Base-by-base conservation (phyloP, 1,140 invertebrate species). In the Dolichoris vasculosae region DNA sequence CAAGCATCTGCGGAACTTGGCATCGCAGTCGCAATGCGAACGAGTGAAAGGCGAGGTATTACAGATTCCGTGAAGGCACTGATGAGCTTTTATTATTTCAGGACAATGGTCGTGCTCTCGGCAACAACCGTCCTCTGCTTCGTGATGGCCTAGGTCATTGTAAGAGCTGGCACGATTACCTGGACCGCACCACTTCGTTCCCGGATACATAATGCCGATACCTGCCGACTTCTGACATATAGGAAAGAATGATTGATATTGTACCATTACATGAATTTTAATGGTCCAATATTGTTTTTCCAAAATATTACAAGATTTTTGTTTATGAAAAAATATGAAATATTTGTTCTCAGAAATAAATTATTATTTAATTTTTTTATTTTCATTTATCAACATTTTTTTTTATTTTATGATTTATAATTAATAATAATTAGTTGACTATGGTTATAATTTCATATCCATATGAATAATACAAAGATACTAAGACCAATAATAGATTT, bases 81-180 rank as follows among this genome's bases (percentile, higher is more conserved):
- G 91, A 17, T 94, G 94, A 3, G 94, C 93, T n/a, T 89, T 89
- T 51, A 96, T 92, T 17, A 93, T 94, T 81, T 94, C 92, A 1
- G 95, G 95, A 86, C 97, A 97, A 87, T 95, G 94, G 91, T 97
- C 97, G 89, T 97, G 97, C 84, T 96, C 95, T 32, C 96, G 94
- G 89, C 97, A 97, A 87, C 96, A 97, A 0, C 92, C 91, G 90
- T 97, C 96, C 84, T 96, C 95, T 35, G 94, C 94, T 0, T 90
- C 84, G 89, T 96, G 95, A 8, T 92, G 89, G 0, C 96, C 96
- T 38, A 97, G 90, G 63, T 97, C 96, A 46, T 95, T 92, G 89
- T 95, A 96, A 78, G 94, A 94, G 0, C 87, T 88, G 0, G 96
- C 95, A 20, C 94, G 90, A 85, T 95, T 95, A 87, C 96, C 96